Evolutionary conservation across 2,113 vertebrate species (phyloP).

Genomic region (Xiphophorus hellerii): DNA sequence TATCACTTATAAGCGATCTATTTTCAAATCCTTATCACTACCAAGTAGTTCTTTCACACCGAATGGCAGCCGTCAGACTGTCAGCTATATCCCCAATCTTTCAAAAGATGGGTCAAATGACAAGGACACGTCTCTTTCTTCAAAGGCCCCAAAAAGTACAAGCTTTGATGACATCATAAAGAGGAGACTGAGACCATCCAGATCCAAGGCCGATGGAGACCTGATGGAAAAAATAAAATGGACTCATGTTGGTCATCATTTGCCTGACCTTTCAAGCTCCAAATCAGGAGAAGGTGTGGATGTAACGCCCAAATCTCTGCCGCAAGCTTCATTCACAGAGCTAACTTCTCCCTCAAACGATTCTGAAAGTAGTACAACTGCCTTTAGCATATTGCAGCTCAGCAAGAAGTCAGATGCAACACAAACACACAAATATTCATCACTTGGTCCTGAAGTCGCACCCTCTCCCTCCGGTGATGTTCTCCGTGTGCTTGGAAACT

Average conservation of each 20-base stretch:
- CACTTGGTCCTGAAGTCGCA: neutral
- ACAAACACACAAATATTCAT: slow-evolving; percentile 23
- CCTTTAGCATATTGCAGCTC: slow-evolving; percentile 8
- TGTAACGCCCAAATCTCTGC: neutral
- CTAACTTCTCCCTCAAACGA: neutral
- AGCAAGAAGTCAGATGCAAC: slow-evolving; percentile 10
- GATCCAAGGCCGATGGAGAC: slow-evolving; percentile 1
- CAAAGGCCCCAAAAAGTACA: slow-evolving; percentile 6
- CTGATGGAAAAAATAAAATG: slow-evolving; percentile 33
- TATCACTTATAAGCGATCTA: slow-evolving; percentile 57
- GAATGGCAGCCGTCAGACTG: slow-evolving; percentile 32
- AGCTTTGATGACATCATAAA: slow-evolving; percentile 25
- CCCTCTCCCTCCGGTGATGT: slow-evolving; percentile 13
- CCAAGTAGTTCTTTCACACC: slow-evolving; percentile 7
- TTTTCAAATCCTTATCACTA: slow-evolving; percentile 43
- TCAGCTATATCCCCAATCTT: slow-evolving; percentile 7
- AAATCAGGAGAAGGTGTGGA: slow-evolving; percentile 9
- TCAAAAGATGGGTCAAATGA: neutral
- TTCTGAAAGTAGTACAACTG: slow-evolving; percentile 18
- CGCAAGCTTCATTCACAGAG: neutral
- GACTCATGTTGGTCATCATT: slow-evolving; percentile 28
- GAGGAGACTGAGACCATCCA: slow-evolving; percentile 14
- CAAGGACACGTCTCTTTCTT: neutral
- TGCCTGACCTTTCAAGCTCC: slow-evolving; percentile 20
- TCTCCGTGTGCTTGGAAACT: slow-evolving; percentile 19